Percentiles rank a stretch among this genome's conserved stretches.
These are phyloP conservation scores for Macrophya alboannulata DNA, from an alignment of 2,888 invertebrate species.

Conservation along the genomic window DNA sequence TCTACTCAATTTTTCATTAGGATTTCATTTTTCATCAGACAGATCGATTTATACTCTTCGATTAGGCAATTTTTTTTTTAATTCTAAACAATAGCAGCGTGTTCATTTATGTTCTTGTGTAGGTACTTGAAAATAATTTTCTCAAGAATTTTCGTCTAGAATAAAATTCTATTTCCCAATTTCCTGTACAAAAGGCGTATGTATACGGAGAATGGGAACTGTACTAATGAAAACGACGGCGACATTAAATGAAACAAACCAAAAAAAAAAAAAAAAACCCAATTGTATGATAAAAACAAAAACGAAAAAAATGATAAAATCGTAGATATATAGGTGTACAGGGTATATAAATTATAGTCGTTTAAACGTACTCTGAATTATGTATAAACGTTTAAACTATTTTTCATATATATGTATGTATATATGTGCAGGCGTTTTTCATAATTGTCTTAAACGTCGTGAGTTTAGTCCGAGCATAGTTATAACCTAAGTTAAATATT, in stretches of 20 bases:
- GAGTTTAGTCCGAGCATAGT: background rate
- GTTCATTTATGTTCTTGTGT: too few species aligned
- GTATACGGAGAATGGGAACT: conserved; percentile 53
- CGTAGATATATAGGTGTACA: background rate
- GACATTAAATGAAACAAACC: background rate
- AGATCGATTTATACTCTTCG: background rate
- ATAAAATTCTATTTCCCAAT: conserved; percentile 47
- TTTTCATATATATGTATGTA: too few species aligned
- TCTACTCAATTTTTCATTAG: background rate
- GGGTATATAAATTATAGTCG: too few species aligned
- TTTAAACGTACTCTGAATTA: conserved; percentile 55
- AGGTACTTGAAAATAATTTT: too few species aligned
- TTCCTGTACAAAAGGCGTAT: conserved; percentile 42
- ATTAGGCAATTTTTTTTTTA: background rate
- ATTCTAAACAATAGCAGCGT: background rate
- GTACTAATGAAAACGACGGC: background rate
- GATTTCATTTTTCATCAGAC: too few species aligned
- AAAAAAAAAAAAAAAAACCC: background rate
- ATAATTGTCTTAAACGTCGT: background rate
- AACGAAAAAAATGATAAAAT: background rate
- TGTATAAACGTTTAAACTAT: conserved; percentile 55
- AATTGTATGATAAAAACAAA: background rate
- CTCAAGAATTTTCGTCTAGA: background rate
- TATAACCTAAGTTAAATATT: background rate
- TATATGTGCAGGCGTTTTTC: background rate